A percentile compares a stretch with the other conserved stretches of the same genome.
Conservation (phyloP, 2,888 invertebrate genomes). For the Scrobipalpa atriplicella region DNA sequence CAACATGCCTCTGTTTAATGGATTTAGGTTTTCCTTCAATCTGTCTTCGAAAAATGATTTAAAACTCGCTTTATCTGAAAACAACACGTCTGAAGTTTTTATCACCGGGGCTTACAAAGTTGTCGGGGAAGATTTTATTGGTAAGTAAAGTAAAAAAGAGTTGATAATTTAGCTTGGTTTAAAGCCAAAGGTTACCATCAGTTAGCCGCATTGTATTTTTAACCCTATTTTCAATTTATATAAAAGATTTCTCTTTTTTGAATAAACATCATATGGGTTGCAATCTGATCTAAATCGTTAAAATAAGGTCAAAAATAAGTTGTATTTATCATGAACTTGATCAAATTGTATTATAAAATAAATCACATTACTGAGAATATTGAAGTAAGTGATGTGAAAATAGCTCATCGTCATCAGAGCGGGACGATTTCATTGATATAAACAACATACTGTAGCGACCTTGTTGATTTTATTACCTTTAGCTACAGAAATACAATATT, state of each 20-base stretch:
- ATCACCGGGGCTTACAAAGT: slow-evolving; percentile 64
- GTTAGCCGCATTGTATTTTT: too few relatives aligned
- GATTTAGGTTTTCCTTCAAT: slow-evolving; percentile 10
- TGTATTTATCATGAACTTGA: too few relatives aligned
- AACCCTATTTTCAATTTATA: too few relatives aligned
- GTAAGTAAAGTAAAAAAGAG: slow-evolving; percentile 44
- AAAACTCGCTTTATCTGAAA: not conserved
- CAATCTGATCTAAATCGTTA: too few relatives aligned
- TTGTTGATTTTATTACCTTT: slow-evolving; percentile 1
- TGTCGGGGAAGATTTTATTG: slow-evolving; percentile 61
- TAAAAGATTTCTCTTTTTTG: too few relatives aligned
- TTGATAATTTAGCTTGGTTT: too few relatives aligned
- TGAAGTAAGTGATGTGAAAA: not conserved
- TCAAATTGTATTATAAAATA: too few relatives aligned
- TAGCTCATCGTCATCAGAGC: not conserved
- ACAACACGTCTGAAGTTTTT: slow-evolving; percentile 36
- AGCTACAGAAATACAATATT: not conserved
- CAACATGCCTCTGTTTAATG: not conserved
- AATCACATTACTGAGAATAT: not conserved
- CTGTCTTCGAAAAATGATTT: slow-evolving; percentile 1
- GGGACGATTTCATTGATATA: not conserved
- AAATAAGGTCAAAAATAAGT: too few relatives aligned
- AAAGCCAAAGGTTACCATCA: too few relatives aligned
- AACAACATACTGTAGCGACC: not conserved
- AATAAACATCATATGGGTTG: too few relatives aligned